phyloP scores from a whole-genome alignment of 2,113 vertebrate species.

The Cebidichthys violaceus region DNA sequence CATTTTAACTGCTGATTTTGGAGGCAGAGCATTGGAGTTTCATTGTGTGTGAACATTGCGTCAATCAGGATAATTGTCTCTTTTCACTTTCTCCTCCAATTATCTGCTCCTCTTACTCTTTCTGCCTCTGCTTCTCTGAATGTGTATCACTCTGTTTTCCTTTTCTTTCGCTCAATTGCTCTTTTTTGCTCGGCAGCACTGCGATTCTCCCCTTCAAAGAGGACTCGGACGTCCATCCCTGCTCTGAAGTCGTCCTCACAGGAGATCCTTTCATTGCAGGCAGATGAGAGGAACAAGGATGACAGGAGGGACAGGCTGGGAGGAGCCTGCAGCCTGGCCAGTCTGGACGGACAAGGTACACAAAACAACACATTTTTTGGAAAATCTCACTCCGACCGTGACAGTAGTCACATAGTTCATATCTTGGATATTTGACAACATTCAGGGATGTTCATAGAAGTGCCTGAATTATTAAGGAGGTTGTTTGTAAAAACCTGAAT shows the following conservation, averaged over 20 bases:
- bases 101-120: slow-evolving; percentile 22
- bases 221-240: slow-evolving; percentile 91
- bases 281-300: slow-evolving; percentile 88
- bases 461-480: slow-evolving; percentile 10
- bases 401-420: background rate
- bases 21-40: slow-evolving; percentile 22
- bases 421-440: slow-evolving; percentile 6
- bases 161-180: slow-evolving; percentile 1
- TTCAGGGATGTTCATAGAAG: background rate
- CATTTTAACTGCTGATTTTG: slow-evolving; percentile 51
- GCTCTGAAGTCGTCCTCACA: slow-evolving; percentile 94
- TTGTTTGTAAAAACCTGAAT: background rate
- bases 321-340: slow-evolving; percentile 91
- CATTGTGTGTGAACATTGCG: slow-evolving; percentile 26
- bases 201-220: slow-evolving; percentile 94
- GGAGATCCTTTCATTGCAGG: slow-evolving; percentile 89
- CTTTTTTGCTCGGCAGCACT: slow-evolving; percentile 82
- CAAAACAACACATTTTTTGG: background rate
- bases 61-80: slow-evolving; percentile 19
- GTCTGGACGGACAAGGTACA: slow-evolving; percentile 95
- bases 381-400: background rate
- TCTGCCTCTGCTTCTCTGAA: background rate
- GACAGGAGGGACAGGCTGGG: slow-evolving; percentile 84
- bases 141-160: background rate
- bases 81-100: slow-evolving; percentile 11